These are phyloP conservation scores for Penaeus monodon DNA, from an alignment of 2,888 invertebrate genomes.

Conservation along the genomic window DNA sequence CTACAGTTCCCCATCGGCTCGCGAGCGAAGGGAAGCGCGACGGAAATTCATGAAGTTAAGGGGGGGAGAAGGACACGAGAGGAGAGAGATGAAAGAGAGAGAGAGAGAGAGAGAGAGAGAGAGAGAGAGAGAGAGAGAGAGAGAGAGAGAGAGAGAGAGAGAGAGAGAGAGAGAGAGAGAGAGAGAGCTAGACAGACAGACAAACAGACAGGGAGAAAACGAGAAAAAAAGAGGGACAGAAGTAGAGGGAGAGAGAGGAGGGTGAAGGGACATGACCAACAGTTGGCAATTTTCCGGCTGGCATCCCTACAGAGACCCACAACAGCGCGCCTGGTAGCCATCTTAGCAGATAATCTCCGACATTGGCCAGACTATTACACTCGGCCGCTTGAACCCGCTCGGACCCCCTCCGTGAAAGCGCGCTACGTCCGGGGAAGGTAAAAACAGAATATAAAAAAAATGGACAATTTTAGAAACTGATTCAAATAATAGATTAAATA, in stretches of 20 bases:
- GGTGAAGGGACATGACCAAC: not conserved
- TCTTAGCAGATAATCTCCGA: not conserved
- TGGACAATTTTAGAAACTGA: no score
- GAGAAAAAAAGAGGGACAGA: no score
- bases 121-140: not conserved
- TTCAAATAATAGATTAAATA: no score
- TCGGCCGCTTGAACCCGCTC: not conserved
- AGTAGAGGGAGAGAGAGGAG: not conserved
- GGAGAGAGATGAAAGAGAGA: not conserved
- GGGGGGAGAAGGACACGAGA: not conserved
- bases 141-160: not conserved
- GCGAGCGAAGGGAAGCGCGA: no score
- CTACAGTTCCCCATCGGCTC: no score
- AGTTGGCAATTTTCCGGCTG: constrained; percentile 13
- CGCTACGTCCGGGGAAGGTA: no score
- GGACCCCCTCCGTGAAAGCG: no score
- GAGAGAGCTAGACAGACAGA: not conserved
- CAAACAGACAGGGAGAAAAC: no score
- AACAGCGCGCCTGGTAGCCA: not conserved
- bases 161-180: not conserved
- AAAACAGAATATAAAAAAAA: no score
- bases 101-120: not conserved
- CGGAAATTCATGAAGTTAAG: no score
- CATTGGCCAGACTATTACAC: not conserved
- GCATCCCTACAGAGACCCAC: constrained; percentile 9